Percentiles rank a stretch among this genome's conserved stretches.
Conservation (phyloP, 1,140 invertebrate species). For the Scaptomyza hsui region DNA sequence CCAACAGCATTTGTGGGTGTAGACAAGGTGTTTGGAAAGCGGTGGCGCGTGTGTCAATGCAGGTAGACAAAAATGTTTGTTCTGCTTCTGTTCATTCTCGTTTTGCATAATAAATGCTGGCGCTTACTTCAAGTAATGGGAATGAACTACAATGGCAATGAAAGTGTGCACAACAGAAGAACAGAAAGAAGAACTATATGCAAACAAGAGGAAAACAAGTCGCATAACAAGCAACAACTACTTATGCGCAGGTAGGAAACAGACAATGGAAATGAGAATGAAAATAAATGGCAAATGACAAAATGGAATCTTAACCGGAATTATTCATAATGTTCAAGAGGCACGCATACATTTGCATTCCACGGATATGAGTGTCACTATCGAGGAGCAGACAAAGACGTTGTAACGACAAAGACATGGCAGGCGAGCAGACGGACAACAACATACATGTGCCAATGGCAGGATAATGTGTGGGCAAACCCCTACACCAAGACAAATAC, state of each 20-base stretch:
- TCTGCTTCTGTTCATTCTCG: constrained; percentile 63
- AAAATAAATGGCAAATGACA: constrained; percentile 66
- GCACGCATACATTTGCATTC: constrained; percentile 81
- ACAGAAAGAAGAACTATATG: constrained; percentile 12
- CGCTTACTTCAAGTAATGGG: constrained; percentile 49
- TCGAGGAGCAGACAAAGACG: constrained; percentile 51
- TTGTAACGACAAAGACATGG: not conserved
- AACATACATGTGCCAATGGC: constrained; percentile 44
- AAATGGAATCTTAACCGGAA: constrained; percentile 76
- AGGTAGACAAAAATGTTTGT: constrained; percentile 41
- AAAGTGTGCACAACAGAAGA: constrained; percentile 23
- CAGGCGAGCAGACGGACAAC: not conserved
- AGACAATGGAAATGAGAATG: constrained; percentile 56
- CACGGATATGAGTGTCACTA: constrained; percentile 79
- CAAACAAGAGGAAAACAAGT: constrained; percentile 53
- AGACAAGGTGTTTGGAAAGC: not conserved
- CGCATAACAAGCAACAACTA: constrained; percentile 72
- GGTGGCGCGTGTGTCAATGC: constrained; percentile 2
- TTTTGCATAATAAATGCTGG: constrained; percentile 77
- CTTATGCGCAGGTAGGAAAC: constrained; percentile 67
- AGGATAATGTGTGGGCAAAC: constrained; percentile 46
- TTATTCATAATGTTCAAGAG: constrained; percentile 81
- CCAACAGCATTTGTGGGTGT: not conserved
- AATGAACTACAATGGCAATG: constrained; percentile 62
- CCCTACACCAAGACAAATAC: constrained; percentile 29